Evolutionary conservation across 2,113 vertebrate species (phyloP).

Genomic region (Dipodomys spectabilis): DNA sequence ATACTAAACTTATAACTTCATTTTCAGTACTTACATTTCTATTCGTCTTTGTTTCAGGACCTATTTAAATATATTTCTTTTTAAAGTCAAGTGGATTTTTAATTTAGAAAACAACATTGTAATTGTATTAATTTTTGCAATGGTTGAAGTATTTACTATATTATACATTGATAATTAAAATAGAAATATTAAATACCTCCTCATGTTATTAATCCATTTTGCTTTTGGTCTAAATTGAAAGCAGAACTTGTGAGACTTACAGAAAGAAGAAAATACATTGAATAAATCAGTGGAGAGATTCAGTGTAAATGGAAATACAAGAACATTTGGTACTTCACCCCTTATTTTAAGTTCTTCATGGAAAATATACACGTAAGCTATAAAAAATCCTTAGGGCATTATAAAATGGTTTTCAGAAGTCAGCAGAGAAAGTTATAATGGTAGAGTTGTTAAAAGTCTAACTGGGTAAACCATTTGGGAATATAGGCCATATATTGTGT

Average conservation of each 20-base stretch:
- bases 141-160: not conserved
- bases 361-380: conserved; percentile 16
- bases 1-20: not conserved
- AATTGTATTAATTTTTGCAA: not conserved
- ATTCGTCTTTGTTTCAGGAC: not conserved
- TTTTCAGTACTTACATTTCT: too few relatives aligned
- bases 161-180: not conserved
- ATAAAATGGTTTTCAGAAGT: conserved; percentile 54
- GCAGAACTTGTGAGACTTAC: not conserved
- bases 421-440: conserved; percentile 49
- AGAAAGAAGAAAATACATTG: conserved; percentile 12
- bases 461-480: conserved; percentile 55
- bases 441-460: conserved; percentile 58
- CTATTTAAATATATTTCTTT: not conserved
- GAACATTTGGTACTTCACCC: conserved; percentile 33
- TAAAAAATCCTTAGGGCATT: conserved; percentile 35
- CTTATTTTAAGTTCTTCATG: conserved; percentile 62
- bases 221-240: conserved; percentile 22
- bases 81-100: conserved; percentile 14
- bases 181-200: not conserved
- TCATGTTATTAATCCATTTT: not conserved
- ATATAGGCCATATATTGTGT: conserved; percentile 57
- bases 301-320: conserved; percentile 34
- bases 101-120: not conserved
- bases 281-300: conserved; percentile 38